Conservation (phyloP, 2,797 vertebrate genomes). For the Apodemus agrarius region DNA sequence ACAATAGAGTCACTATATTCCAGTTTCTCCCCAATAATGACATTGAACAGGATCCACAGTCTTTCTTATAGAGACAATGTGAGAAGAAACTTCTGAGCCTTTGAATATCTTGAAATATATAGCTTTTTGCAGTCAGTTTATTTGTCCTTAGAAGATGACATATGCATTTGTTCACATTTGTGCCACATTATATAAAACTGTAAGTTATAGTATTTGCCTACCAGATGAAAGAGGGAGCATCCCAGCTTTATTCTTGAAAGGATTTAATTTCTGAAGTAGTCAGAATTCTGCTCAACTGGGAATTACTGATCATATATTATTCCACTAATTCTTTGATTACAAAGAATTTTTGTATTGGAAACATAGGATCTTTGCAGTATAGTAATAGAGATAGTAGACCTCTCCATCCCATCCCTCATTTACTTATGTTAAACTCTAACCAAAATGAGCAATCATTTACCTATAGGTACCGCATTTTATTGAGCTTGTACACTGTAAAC, state of each 20-base stretch:
- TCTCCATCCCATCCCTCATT: background rate
- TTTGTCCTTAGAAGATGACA: background rate
- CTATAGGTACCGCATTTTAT: fast-evolving
- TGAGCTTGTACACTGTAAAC: background rate
- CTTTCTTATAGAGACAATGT: background rate
- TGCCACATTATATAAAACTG: background rate
- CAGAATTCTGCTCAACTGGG: background rate
- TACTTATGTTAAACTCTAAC: background rate
- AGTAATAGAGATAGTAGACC: background rate
- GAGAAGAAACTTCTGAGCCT: background rate
- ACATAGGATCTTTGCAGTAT: background rate
- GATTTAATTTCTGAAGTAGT: background rate
- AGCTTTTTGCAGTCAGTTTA: background rate
- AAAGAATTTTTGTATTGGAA: background rate
- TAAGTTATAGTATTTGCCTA: background rate
- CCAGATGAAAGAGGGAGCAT: background rate
- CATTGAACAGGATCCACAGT: background rate
- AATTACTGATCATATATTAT: background rate
- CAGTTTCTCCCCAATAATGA: background rate
- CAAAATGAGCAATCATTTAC: background rate
- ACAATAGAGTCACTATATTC: background rate
- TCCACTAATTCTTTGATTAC: background rate
- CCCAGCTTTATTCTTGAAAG: background rate
- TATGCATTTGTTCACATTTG: background rate
- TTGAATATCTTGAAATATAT: background rate